These are phyloP conservation scores for Echinops telfairi DNA, from an alignment of 2,113 vertebrate species.

Conservation along the genomic window DNA sequence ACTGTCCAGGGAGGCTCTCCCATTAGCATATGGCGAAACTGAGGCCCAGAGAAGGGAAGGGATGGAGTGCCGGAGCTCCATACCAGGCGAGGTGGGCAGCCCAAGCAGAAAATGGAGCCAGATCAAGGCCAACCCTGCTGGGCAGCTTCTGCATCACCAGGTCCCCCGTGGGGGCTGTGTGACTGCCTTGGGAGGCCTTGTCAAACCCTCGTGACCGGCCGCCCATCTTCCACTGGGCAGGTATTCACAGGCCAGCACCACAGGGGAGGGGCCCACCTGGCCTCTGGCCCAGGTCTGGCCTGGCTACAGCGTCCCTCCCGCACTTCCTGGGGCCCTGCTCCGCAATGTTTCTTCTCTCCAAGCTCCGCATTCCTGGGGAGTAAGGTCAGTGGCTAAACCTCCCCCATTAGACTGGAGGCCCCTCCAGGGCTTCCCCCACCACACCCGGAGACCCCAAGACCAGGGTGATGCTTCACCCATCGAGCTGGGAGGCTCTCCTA, in stretches of 20 bases:
- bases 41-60: not conserved
- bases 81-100: not conserved
- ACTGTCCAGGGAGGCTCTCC: not conserved
- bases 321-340: not conserved
- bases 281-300: not conserved
- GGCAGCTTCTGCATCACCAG: not conserved
- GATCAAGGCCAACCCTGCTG: not conserved
- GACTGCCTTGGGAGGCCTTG: not conserved
- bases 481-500: not conserved
- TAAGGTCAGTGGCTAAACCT: not conserved
- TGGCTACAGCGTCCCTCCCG: not conserved
- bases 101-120: not conserved
- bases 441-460: too few relatives aligned
- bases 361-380: not conserved
- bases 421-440: not conserved
- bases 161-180: not conserved
- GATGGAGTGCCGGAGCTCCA: not conserved
- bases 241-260: slow-evolving; percentile 52
- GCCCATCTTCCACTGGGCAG: accelerated
- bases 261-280: accelerated
- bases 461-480: not conserved
- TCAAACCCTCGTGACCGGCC: not conserved
- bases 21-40: not conserved
- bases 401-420: not conserved
- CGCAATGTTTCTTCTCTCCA: not conserved